phyloP scores from a whole-genome alignment of 2,113 vertebrate species.

The Rhinopomastus cyanomelas region DNA sequence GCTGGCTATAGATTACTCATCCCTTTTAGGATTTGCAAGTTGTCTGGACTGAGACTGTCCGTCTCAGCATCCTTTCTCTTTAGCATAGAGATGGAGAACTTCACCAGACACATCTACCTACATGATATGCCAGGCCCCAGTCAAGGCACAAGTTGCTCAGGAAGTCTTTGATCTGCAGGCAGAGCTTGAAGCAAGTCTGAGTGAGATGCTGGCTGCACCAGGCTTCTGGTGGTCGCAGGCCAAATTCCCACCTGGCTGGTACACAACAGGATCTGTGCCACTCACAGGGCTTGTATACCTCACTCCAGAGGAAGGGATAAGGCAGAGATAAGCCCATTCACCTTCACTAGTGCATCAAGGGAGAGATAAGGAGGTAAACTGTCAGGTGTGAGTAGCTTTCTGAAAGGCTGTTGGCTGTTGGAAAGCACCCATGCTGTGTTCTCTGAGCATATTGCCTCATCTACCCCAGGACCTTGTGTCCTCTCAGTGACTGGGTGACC shows the following conservation, averaged over 20 bases:
- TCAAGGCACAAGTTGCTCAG: background rate
- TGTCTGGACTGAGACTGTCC: background rate
- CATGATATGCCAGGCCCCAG: background rate
- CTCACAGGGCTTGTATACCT: background rate
- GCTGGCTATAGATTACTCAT: background rate
- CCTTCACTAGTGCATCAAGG: background rate
- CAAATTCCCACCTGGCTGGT: background rate
- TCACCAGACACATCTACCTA: background rate
- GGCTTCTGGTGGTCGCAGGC: background rate
- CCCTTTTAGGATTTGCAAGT: background rate
- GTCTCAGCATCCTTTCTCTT: background rate
- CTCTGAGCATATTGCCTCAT: background rate
- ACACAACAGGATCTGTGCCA: background rate
- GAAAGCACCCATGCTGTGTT: background rate
- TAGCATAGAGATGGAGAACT: background rate
- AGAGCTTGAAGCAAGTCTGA: background rate
- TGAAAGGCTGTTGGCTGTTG: background rate
- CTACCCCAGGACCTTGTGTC: background rate
- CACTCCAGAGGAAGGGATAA: background rate
- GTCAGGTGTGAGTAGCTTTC: background rate
- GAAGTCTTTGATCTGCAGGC: background rate
- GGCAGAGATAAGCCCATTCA: background rate
- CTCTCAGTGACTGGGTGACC: too few relatives aligned
- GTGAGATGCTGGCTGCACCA: rapidly evolving
- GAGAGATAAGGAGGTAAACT: background rate